Evolutionary conservation across 30 jellyfish, hydroid and myxozoan genomes (phyloP).

Genomic region (Rhopilema esculentum): DNA sequence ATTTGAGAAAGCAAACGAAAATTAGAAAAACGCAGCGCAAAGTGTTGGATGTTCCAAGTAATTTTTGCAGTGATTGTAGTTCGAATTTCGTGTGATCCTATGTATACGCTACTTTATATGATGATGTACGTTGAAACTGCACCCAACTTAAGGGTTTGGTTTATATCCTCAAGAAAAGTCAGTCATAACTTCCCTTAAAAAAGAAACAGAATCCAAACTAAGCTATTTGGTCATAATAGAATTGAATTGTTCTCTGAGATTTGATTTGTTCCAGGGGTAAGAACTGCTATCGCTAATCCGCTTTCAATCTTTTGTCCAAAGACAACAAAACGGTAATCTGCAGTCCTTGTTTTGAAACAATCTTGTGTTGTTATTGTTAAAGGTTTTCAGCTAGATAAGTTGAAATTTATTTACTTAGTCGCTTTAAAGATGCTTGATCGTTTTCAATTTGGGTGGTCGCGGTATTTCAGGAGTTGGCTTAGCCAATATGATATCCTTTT

Average conservation of each 20-base stretch:
- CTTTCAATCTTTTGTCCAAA: constrained; percentile 6
- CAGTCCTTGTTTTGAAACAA: constrained; percentile 18
- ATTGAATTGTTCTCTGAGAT: background rate
- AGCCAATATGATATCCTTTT: background rate
- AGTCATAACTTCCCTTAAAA: background rate
- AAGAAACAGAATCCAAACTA: background rate
- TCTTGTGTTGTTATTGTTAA: background rate
- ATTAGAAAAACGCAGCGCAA: too few species aligned
- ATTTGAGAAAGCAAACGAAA: too few species aligned
- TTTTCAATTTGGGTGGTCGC: background rate
- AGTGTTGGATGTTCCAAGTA: too few species aligned
- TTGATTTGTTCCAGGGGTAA: background rate
- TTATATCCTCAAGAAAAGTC: background rate
- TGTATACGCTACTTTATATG: too few species aligned
- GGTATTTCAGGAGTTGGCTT: background rate
- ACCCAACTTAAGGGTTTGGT: too few species aligned
- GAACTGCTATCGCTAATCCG: background rate
- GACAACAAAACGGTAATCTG: constrained; percentile 5
- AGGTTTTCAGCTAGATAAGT: background rate
- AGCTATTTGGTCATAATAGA: background rate
- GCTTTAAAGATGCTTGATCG: background rate
- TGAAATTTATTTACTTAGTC: background rate
- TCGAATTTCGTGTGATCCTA: too few species aligned
- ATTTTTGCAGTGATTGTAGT: too few species aligned
- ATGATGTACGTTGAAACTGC: too few species aligned